Evolutionary conservation across 2,888 invertebrate species (phyloP).

Genomic region (Epistrophe eligans): DNA sequence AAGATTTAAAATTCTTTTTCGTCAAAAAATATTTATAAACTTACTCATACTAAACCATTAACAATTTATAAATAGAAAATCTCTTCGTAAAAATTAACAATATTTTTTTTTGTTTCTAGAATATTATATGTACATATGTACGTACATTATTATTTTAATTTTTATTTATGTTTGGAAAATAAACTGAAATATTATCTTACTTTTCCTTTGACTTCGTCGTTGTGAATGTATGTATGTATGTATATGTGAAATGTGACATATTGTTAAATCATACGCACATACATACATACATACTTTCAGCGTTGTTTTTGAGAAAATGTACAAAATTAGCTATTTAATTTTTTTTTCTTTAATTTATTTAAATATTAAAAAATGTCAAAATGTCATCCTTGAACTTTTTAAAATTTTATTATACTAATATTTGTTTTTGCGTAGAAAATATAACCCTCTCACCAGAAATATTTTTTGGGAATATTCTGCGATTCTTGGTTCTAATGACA

Average conservation of each 20-base stretch:
- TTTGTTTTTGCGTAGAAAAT: not conserved
- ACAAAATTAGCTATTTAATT: not conserved
- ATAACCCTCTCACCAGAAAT: too few relatives aligned
- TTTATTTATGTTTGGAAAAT: not conserved
- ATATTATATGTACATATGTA: too few relatives aligned
- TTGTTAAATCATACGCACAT: not conserved
- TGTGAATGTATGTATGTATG: not conserved
- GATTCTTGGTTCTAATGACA: too few relatives aligned
- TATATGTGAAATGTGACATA: not conserved
- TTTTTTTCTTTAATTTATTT: not conserved
- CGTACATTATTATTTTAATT: not conserved
- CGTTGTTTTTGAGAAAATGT: not conserved
- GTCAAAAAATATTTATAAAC: not conserved
- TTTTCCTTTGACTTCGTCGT: not conserved
- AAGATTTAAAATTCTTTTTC: not conserved
- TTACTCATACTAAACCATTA: not conserved
- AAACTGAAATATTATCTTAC: conserved; percentile 22
- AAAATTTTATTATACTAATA: not conserved
- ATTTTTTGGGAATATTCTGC: too few relatives aligned
- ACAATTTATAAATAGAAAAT: not conserved
- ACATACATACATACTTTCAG: not conserved
- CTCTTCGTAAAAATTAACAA: not conserved
- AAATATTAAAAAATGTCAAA: not conserved
- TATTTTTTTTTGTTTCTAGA: not conserved
- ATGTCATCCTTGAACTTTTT: not conserved